Evolutionary conservation across 2,797 vertebrate species (phyloP).

Genomic region (Pseudomugil gertrudae): DNA sequence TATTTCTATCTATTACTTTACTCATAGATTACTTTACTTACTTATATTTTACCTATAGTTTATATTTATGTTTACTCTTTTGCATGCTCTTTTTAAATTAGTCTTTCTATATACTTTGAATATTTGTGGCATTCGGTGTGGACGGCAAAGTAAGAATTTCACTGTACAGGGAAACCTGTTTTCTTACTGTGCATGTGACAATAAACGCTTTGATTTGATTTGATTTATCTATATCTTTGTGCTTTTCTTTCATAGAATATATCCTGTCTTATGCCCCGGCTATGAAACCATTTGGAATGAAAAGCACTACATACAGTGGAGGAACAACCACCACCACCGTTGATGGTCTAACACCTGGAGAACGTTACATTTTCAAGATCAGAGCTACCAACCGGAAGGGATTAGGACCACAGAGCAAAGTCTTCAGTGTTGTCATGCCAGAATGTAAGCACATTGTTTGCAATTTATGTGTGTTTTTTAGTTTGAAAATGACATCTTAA

Average conservation of each 20-base stretch:
- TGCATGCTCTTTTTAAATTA: too few species aligned
- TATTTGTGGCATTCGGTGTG: too few species aligned
- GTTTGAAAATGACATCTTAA: slow-evolving; percentile 11
- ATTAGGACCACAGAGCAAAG: slow-evolving; percentile 94
- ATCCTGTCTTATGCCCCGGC: slow-evolving; percentile 97
- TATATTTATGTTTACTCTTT: too few species aligned
- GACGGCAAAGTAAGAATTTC: too few species aligned
- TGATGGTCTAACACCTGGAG: slow-evolving; percentile 91
- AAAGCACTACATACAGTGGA: slow-evolving; percentile 89
- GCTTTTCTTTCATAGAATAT: slow-evolving; percentile 86
- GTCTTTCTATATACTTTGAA: too few species aligned
- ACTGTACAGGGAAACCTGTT: too few species aligned
- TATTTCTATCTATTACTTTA: neutral
- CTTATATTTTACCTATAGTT: too few species aligned
- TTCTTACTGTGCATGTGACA: too few species aligned
- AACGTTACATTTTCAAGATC: slow-evolving; percentile 98
- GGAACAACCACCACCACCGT: slow-evolving; percentile 88
- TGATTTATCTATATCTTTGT: too few species aligned
- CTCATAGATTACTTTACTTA: too few species aligned
- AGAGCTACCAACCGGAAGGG: slow-evolving; percentile 94
- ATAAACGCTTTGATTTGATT: too few species aligned
- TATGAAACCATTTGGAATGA: slow-evolving; percentile 96
- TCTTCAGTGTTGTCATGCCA: slow-evolving; percentile 90
- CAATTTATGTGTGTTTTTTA: slow-evolving; percentile 4
- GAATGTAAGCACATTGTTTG: slow-evolving; percentile 82